phyloP scores from a whole-genome alignment of 2,113 vertebrate genomes.

The Reinhardtius hippoglossoides region DNA sequence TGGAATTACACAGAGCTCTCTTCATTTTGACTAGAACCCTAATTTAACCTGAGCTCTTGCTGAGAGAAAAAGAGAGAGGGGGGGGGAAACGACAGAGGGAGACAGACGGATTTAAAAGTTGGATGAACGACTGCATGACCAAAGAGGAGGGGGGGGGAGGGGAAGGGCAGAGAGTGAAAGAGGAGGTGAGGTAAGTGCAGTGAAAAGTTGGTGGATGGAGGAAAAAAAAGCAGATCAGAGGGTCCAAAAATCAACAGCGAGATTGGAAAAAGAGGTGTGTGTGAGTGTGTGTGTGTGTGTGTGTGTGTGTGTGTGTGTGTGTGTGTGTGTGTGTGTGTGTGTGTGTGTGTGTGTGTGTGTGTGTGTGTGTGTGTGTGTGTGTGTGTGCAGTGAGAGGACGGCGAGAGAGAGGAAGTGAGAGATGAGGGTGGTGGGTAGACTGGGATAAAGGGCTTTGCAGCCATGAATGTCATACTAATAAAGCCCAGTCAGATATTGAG shows the following conservation, averaged over 20 bases:
- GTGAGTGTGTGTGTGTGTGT: constrained; percentile 10
- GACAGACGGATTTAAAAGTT: constrained; percentile 28
- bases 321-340: constrained; percentile 15
- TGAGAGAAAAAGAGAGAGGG: constrained; percentile 20
- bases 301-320: constrained; percentile 20
- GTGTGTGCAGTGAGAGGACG: constrained; percentile 22
- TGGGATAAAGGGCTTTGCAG: constrained; percentile 69
- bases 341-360: constrained; percentile 12
- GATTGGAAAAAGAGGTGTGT: constrained; percentile 41
- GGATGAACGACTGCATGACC: constrained; percentile 23
- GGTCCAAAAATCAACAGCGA: constrained; percentile 27
- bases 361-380: constrained; percentile 25
- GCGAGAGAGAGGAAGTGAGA: constrained; percentile 30
- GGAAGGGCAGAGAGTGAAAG: constrained; percentile 14
- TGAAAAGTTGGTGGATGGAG: constrained; percentile 39
- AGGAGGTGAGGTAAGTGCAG: constrained; percentile 20
- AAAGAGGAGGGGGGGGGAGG: background rate
- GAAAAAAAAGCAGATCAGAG: constrained; percentile 35
- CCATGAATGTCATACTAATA: constrained; percentile 77
- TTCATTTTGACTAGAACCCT: constrained; percentile 55
- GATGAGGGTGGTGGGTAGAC: constrained; percentile 17
- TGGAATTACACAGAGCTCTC: constrained; percentile 46
- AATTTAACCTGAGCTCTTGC: constrained; percentile 56
- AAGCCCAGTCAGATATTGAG: constrained; percentile 66
- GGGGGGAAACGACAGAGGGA: background rate